Base-by-base conservation (phyloP, 2,888 invertebrate species). In the Ceratothoa steindachneri region DNA sequence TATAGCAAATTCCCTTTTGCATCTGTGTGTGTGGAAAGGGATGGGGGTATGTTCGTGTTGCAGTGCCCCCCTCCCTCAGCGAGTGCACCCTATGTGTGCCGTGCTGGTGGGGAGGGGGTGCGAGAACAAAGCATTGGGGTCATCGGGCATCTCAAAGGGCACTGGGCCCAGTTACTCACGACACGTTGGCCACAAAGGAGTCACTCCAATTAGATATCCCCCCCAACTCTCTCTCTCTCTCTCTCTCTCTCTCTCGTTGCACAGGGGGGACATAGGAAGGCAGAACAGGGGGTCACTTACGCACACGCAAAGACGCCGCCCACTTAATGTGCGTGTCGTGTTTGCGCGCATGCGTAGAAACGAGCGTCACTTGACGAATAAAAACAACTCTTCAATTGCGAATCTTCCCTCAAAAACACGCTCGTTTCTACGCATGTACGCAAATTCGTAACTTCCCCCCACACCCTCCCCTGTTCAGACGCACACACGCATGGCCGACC, bases 181-280 rank as follows among this genome's bases (percentile, higher is more conserved):
- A 53, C 69, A 52, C 28, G 28, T 30, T 31, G 67, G 29, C 30
- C 30, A 67, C 31, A 30, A 30, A 30, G 30, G 31, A 30, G 67
- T 67, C 19, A 31, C 67, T 67, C 67, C 67, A 30, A 67, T 67
- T 67, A 30, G 67, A 24, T 67, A n/a, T n/a, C 30, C 24, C 31
- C 30, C 19, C 19, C 24, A n/a, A 24, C 67, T 31, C 27, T 65
- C 65, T 7, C 24, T 30, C 65, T 24, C n/a, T n/a, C 27, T 15
- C n/a, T n/a, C 60, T 27, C 60, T 60, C 60, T 7, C 60, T 60
- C 60, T 27, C 60, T 60, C 60, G 15, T 51, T 51, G n/a, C n/a
- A n/a, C n/a, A n/a, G n/a, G n/a, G n/a, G n/a, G n/a, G n/a, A n/a
- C n/a, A n/a, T n/a, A n/a, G n/a, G n/a, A n/a, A n/a, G n/a, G n/a